Evolutionary conservation across 2,888 invertebrate genomes (phyloP).

Genomic region (Tipula unca): DNA sequence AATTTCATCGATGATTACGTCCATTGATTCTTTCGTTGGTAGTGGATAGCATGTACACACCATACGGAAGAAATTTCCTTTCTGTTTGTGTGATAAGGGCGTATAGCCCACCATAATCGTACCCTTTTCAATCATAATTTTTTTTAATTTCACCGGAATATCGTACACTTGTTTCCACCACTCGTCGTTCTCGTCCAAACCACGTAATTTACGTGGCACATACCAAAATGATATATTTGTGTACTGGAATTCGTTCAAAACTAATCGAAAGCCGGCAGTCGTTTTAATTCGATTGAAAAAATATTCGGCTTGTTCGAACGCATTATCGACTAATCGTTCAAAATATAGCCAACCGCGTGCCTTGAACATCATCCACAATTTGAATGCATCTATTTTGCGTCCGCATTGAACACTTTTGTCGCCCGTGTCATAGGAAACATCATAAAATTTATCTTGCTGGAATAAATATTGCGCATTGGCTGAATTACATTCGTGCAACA

Average conservation of each 20-base stretch:
- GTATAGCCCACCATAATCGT: constrained; percentile 69
- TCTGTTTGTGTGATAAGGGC: constrained; percentile 51
- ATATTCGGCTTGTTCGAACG: constrained; percentile 53
- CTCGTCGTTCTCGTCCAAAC: constrained; percentile 37
- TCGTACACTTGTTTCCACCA: constrained; percentile 47
- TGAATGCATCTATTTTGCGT: constrained; percentile 84
- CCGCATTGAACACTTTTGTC: constrained; percentile 90
- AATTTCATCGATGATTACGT: constrained; percentile 55
- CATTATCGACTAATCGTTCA: constrained; percentile 51
- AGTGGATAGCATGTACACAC: constrained; percentile 65
- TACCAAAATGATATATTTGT: constrained; percentile 91
- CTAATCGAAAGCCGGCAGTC: constrained; percentile 53
- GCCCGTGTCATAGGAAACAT: constrained; percentile 68
- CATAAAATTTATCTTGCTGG: constrained; percentile 78
- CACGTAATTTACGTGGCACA: constrained; percentile 49
- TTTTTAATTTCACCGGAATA: constrained; percentile 29
- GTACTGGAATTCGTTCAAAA: constrained; percentile 56
- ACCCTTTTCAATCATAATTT: constrained; percentile 50
- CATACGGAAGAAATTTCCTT: constrained; percentile 69
- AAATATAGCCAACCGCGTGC: constrained; percentile 61
- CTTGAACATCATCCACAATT: constrained; percentile 90
- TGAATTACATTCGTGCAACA: constrained; percentile 59
- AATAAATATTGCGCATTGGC: constrained; percentile 69
- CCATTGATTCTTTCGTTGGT: constrained; percentile 49
- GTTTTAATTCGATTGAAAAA: constrained; percentile 46